phyloP scores from a whole-genome alignment of 2,797 vertebrate species.

The Pseudotriccus pelzelni region DNA sequence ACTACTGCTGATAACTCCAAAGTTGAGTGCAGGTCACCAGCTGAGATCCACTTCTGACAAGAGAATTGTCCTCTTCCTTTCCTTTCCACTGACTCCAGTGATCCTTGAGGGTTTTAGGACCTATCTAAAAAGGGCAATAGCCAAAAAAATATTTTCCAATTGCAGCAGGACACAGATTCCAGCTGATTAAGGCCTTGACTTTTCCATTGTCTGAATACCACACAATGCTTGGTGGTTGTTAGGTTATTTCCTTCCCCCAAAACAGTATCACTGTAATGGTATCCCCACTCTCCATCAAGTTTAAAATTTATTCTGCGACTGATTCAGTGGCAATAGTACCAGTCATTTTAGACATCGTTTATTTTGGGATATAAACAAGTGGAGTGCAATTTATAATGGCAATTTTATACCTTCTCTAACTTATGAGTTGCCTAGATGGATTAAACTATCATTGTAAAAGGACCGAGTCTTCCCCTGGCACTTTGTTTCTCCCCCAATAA shows the following conservation, averaged over 20 bases:
- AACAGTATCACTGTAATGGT: background rate
- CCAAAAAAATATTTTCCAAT: background rate
- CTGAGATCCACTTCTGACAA: background rate
- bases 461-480: background rate
- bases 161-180: background rate
- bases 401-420: background rate
- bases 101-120: background rate
- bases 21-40: background rate
- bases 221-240: background rate
- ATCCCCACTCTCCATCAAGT: background rate
- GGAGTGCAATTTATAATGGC: background rate
- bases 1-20: background rate
- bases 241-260: background rate
- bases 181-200: background rate
- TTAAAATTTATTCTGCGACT: background rate
- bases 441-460: background rate
- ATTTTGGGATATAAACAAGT: background rate
- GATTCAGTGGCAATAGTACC: background rate
- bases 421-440: background rate
- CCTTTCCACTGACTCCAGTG: fast-evolving
- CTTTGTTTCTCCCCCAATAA: background rate
- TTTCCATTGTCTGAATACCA: background rate
- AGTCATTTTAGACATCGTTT: background rate
- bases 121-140: background rate
- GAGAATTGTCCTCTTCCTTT: background rate